A percentile compares a stretch with the other conserved stretches of the same genome.
Evolutionary conservation across 2,797 vertebrate genomes (phyloP).

Genomic region (Heteromormyrus szaboi): DNA sequence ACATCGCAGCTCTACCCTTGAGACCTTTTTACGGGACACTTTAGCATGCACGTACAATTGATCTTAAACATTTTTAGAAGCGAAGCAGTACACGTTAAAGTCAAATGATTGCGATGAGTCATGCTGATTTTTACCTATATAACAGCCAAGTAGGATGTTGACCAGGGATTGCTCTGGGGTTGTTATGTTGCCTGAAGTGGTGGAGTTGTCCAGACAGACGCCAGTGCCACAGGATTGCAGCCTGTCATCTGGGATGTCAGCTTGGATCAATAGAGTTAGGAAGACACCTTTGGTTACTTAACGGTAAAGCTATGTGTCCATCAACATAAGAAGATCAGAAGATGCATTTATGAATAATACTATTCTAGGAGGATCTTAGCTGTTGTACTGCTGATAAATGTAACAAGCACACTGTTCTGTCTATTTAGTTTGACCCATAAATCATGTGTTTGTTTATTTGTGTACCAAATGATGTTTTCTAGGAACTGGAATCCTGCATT

Average conservation of each 20-base stretch:
- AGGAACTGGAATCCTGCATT: background rate
- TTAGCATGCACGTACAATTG: background rate
- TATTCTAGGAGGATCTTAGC: background rate
- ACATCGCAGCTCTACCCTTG: background rate
- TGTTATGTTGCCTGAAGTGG: conserved; percentile 25
- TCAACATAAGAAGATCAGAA: background rate
- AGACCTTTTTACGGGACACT: background rate
- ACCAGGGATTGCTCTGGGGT: conserved; percentile 48
- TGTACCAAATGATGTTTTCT: background rate
- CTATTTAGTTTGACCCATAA: background rate
- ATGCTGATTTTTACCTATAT: conserved; percentile 42
- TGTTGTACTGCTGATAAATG: background rate
- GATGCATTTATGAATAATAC: background rate
- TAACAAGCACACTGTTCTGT: background rate
- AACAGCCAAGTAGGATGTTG: conserved; percentile 59
- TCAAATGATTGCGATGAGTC: background rate
- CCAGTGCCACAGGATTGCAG: conserved; percentile 55
- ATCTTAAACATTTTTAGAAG: background rate
- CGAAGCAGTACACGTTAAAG: background rate
- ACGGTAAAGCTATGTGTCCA: background rate
- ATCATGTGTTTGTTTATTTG: background rate
- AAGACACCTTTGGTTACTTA: background rate
- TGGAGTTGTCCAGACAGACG: conserved; percentile 46
- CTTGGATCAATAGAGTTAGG: conserved; percentile 33
- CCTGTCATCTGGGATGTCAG: conserved; percentile 52